Percentiles rank a stretch among this genome's conserved stretches.
These are phyloP conservation scores for Geococcyx californianus DNA, from an alignment of 2,113 vertebrate species.

Conservation along the genomic window DNA sequence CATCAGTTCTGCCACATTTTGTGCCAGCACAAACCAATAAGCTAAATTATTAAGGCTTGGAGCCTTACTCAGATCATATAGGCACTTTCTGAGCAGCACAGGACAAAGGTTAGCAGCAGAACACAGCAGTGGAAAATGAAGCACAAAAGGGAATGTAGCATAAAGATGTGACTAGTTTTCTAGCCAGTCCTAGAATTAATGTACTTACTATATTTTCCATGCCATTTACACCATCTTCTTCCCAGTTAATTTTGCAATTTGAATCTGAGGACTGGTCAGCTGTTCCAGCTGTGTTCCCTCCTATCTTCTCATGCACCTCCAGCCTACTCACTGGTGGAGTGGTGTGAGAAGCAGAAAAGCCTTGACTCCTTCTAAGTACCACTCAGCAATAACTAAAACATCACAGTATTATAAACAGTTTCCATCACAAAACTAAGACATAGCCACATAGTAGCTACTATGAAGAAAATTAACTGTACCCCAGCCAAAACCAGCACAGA, in stretches of 20 bases:
- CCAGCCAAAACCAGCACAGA: too few relatives aligned
- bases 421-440: too few relatives aligned
- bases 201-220: background rate
- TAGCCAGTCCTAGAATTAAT: background rate
- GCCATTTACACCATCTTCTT: background rate
- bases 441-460: too few relatives aligned
- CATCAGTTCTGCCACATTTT: conserved; percentile 34
- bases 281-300: too few relatives aligned
- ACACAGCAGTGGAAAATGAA: background rate
- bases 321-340: too few relatives aligned
- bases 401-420: too few relatives aligned
- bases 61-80: background rate
- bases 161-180: background rate
- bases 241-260: background rate
- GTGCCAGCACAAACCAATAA: conserved; percentile 22
- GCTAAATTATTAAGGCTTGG: conserved; percentile 23
- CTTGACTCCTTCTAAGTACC: too few relatives aligned
- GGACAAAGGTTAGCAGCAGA: conserved; percentile 34
- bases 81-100: background rate
- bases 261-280: background rate
- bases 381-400: too few relatives aligned
- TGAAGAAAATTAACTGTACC: too few relatives aligned
- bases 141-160: background rate
- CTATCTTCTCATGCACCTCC: too few relatives aligned
- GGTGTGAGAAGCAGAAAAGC: too few relatives aligned